A percentile compares a stretch with the other conserved stretches of the same genome.
Evolutionary conservation across 1,140 invertebrate genomes (phyloP).

Genomic region (Pogonomyrmex californicus): DNA sequence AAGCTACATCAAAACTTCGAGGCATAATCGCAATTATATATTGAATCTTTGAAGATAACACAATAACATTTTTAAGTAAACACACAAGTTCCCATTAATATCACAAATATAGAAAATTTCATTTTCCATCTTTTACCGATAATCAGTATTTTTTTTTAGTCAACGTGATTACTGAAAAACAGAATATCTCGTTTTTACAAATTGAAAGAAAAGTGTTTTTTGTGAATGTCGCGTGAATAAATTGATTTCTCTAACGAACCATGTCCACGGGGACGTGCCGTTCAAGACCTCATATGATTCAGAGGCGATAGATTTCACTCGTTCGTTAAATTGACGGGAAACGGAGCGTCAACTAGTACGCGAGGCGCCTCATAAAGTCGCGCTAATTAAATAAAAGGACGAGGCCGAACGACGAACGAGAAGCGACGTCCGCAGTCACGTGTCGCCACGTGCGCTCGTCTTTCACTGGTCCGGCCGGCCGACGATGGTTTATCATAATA

Average conservation of each 20-base stretch:
- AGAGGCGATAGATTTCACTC: conserved; percentile 52
- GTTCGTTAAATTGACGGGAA: conserved; percentile 72
- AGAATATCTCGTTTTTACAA: background rate
- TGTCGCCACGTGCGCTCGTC: conserved; percentile 77
- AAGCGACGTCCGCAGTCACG: conserved; percentile 68
- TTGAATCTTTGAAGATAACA: background rate
- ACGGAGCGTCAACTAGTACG: conserved; percentile 65
- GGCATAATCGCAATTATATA: background rate
- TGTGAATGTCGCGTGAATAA: conserved; percentile 17
- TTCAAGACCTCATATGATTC: conserved; percentile 8
- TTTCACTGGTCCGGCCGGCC: conserved; percentile 35
- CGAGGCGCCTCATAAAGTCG: conserved; percentile 73
- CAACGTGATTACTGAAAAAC: background rate
- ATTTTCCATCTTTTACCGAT: background rate
- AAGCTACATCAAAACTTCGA: background rate
- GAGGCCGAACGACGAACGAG: conserved; percentile 71
- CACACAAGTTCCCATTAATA: background rate
- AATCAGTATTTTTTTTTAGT: background rate
- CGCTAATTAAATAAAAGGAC: conserved; percentile 86
- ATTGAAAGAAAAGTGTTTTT: conserved; percentile 8
- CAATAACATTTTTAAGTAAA: background rate
- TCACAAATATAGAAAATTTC: background rate
- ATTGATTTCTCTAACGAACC: conserved; percentile 35
- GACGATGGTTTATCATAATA: conserved; percentile 73
- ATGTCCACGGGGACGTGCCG: background rate